Conservation (phyloP, 1,140 invertebrate species). For the Aphelenchoides avenae region DNA sequence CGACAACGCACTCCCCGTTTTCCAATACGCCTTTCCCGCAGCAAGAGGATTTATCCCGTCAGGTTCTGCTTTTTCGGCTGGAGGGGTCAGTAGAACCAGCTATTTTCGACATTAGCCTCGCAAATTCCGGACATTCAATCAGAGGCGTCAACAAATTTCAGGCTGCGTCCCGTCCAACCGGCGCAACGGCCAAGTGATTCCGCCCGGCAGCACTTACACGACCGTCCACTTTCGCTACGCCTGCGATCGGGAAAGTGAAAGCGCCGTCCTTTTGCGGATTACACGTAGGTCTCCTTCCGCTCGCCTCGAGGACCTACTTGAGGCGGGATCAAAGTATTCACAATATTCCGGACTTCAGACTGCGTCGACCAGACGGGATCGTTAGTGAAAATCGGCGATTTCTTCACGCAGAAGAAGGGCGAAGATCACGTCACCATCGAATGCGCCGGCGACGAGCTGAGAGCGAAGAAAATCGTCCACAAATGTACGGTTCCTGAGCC, state of each 20-base stretch:
- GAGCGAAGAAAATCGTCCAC: conserved; percentile 46
- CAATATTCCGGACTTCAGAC: conserved; percentile 17
- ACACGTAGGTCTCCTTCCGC: conserved; percentile 27
- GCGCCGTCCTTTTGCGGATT: conserved; percentile 21
- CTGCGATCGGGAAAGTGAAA: conserved; percentile 12
- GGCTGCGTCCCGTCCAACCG: conserved; percentile 30
- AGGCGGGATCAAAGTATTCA: not conserved
- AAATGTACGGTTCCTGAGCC: conserved; percentile 30
- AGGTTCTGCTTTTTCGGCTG: no score
- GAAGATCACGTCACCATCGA: conserved; percentile 21
- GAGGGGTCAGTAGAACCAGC: conserved; percentile 16
- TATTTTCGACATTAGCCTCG: not conserved
- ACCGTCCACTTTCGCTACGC: conserved; percentile 29
- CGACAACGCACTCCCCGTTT: conserved; percentile 3
- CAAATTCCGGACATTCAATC: not conserved
- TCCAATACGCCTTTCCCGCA: not conserved
- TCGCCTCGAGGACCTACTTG: not conserved
- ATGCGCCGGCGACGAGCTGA: conserved; percentile 32
- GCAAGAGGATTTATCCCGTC: no score
- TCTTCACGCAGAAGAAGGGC: conserved; percentile 28
- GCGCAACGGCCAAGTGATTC: conserved; percentile 24
- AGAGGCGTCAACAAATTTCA: conserved; percentile 3
- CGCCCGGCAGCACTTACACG: conserved; percentile 21
- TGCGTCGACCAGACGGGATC: conserved; percentile 35
- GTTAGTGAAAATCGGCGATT: conserved; percentile 34